Conservation (phyloP, 2,888 invertebrate genomes). For the Mycalesis mineus region DNA sequence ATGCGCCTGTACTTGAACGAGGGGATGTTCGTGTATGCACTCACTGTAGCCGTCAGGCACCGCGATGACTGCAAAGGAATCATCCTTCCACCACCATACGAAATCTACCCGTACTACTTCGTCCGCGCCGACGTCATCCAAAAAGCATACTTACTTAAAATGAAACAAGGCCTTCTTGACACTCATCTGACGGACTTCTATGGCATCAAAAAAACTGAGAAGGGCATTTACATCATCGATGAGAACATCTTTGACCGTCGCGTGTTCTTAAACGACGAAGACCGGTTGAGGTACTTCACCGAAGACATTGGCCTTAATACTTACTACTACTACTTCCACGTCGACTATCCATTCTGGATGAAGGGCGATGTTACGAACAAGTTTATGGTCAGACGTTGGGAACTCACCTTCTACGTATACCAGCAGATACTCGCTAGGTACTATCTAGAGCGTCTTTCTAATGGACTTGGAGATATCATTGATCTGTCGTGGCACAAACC, state of each 20-base stretch:
- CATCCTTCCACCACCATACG: constrained; percentile 76
- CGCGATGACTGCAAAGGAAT: constrained; percentile 71
- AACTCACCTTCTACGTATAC: constrained; percentile 78
- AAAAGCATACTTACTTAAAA: constrained; percentile 72
- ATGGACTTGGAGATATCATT: constrained; percentile 63
- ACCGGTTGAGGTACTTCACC: constrained; percentile 80
- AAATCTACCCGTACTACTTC: constrained; percentile 82
- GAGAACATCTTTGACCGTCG: constrained; percentile 81
- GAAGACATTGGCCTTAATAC: constrained; percentile 82
- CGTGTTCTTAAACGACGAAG: constrained; percentile 73
- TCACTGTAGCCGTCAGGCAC: constrained; percentile 73
- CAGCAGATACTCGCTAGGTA: constrained; percentile 83
- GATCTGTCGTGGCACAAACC: constrained; percentile 68
- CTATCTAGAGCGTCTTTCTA: constrained; percentile 74
- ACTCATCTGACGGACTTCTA: constrained; percentile 72
- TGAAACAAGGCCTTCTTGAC: constrained; percentile 66
- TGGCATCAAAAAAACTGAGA: constrained; percentile 69
- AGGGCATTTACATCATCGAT: constrained; percentile 79
- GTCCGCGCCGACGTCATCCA: constrained; percentile 82
- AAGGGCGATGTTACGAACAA: constrained; percentile 61
- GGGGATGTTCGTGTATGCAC: constrained; percentile 77
- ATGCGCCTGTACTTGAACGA: constrained; percentile 75
- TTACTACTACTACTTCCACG: constrained; percentile 80
- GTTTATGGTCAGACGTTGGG: constrained; percentile 63
- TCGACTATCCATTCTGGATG: constrained; percentile 82